Base-by-base conservation (phyloP, 1,140 invertebrate species). In the Platorchestia sp. region DNA sequence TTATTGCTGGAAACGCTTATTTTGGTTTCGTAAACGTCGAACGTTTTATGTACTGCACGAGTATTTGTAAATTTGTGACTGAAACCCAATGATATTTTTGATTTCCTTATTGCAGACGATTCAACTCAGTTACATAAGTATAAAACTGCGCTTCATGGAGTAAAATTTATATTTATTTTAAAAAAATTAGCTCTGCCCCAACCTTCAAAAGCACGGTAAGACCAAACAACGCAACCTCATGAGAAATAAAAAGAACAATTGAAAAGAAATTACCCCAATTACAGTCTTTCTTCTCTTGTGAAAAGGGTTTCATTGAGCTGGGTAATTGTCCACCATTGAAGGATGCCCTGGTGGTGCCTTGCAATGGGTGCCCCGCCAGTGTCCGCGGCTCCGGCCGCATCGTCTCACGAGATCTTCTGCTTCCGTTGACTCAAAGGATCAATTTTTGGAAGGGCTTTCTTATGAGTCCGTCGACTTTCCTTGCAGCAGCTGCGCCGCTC, bases 261-360 rank as follows among this genome's bases (percentile, higher is more conserved):
- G 59, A 36, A 75, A 75, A 75, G 7, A 75, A 75, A 75, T 75
- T 75, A 75, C 1, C 14, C 59, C 59, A 75, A 75, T 75, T 75
- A 75, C 43, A 7, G 36, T 14, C 36, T 89, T 89, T 89, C n/a
- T 89, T 89, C 3, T 27, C 87, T 41, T 42, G 1, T 45, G 91
- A 93, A 93, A n/a, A 93, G 45, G 40, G 91, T 45, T 44, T 93
- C 91, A 93, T 93, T 93, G 91, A 93, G 91, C 91, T 42, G 40
- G 43, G 40, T 93, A 93, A 93, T 93, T 44, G 44, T 45, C 43
- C 3, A 6, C 91, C 91, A 45, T 93, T 93, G 91, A 47, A 93
- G 44, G 87, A 89, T 89, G 87, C 87, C 87, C 87, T 10, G 10
- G 36, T 42, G 7, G 87, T 89, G n/a, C 27, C 87, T 89, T 42